phyloP scores from a whole-genome alignment of 2,797 vertebrate genomes.

The Molossus molossus region DNA sequence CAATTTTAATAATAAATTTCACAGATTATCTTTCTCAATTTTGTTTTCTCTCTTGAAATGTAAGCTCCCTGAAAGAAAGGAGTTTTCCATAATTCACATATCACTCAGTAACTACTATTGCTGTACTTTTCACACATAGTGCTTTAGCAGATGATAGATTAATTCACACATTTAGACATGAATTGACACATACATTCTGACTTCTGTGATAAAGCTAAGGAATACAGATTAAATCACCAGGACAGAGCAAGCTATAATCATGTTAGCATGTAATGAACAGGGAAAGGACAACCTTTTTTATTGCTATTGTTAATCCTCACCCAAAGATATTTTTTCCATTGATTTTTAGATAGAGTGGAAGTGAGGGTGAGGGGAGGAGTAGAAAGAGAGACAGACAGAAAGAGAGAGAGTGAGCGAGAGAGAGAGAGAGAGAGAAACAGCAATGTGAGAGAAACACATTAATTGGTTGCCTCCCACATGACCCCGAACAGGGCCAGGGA shows the following conservation, averaged over 20 bases:
- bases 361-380: too few species aligned
- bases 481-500: too few species aligned
- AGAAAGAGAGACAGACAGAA: too few species aligned
- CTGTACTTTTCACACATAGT: not conserved
- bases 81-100: slow-evolving; percentile 20
- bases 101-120: not conserved
- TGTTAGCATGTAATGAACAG: slow-evolving; percentile 19
- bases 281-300: not conserved
- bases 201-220: slow-evolving; percentile 18
- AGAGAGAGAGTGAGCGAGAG: too few species aligned
- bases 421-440: too few species aligned
- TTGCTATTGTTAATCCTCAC: too few species aligned
- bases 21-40: slow-evolving; percentile 25
- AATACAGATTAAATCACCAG: slow-evolving; percentile 51
- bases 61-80: slow-evolving; percentile 43
- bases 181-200: slow-evolving; percentile 62
- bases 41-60: slow-evolving; percentile 40
- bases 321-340: too few species aligned
- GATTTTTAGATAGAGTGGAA: too few species aligned
- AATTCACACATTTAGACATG: not conserved
- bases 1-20: not conserved
- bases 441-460: too few species aligned
- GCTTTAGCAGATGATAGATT: slow-evolving; percentile 40
- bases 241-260: not conserved
- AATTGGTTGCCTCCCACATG: too few species aligned